Evolutionary conservation across 2,113 vertebrate genomes (phyloP).

Genomic region (Psephotus haematonotus): DNA sequence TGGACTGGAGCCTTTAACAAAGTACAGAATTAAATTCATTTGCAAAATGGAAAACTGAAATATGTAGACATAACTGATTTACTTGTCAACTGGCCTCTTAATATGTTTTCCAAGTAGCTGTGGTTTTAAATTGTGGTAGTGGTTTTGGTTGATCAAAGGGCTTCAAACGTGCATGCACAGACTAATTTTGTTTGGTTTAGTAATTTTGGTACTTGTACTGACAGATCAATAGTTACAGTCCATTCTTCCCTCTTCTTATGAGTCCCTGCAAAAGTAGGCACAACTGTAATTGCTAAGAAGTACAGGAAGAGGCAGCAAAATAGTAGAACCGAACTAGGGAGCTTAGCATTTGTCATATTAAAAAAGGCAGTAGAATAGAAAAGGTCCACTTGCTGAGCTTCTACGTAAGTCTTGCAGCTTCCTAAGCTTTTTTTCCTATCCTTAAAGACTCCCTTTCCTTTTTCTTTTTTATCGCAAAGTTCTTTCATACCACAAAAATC

Average conservation of each 20-base stretch:
- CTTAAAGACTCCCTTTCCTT: background rate
- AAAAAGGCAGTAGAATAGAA: background rate
- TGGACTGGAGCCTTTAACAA: background rate
- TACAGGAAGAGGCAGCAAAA: background rate
- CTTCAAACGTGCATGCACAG: background rate
- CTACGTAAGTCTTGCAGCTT: background rate
- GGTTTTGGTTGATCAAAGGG: background rate
- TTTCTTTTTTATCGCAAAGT: background rate
- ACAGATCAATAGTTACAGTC: background rate
- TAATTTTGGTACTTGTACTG: background rate
- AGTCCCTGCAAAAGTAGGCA: background rate
- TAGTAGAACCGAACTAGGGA: background rate
- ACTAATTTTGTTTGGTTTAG: background rate
- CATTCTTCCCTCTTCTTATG: background rate
- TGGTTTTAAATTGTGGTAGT: background rate
- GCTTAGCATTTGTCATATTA: background rate
- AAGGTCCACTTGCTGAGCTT: background rate
- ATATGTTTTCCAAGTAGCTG: background rate
- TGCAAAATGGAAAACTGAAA: background rate
- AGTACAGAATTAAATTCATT: background rate
- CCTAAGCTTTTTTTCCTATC: background rate
- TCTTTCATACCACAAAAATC: background rate
- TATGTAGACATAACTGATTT: background rate
- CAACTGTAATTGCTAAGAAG: background rate
- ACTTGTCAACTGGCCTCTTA: background rate